Base-by-base conservation (phyloP, 2,113 vertebrate genomes). In the Alligator mississippiensis region DNA sequence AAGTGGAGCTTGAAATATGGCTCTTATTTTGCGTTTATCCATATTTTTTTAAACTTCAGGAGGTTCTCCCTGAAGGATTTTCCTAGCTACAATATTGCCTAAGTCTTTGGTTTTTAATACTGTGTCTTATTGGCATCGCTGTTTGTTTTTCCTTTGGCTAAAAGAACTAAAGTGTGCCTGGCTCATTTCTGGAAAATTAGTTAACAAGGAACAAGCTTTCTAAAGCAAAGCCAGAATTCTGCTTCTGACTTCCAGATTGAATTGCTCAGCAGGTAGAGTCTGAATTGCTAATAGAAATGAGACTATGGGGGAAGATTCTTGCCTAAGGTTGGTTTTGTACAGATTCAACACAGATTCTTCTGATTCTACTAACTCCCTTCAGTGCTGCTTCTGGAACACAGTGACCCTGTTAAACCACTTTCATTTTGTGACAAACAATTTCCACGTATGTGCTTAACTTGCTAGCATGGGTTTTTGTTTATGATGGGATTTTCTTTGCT, bases 251-350 rank as follows among this genome's bases (percentile, higher is more conserved):
- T 81, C 88, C 72, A 61, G 27, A 18, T 38, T 59, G 75, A 92
- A 47, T 85, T 59, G 76, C 68, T 87, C 84, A 80, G 84, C 76
- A 76, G 76, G 34, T 14, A 1, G 82, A 84, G 58, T 82, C 81
- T 88, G 89, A 90, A 84, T 86, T 91, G 22, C 66, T 86, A 86
- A 84, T 70, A 87, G 94, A 89, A 93, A 80, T 76, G 54, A 75
- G 90, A 85, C 58, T 89, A 91, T 22, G 54, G 85, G 80, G 80
- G n/a, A 54, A 80, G 55, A 27, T 88, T 92, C 34, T 88, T 89
- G 91, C 87, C 88, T 70, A 81, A 88, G 87, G 87, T 88, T 94
- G 74, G 38, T 47, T 95, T 94, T 94, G 78, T 87, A 82, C 86
- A 34, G 58, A 70, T 87, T 76, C 57, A 84, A 62, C 18, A 6